Conservation (phyloP, 2,888 invertebrate genomes). For the Aphidius colemani region DNA sequence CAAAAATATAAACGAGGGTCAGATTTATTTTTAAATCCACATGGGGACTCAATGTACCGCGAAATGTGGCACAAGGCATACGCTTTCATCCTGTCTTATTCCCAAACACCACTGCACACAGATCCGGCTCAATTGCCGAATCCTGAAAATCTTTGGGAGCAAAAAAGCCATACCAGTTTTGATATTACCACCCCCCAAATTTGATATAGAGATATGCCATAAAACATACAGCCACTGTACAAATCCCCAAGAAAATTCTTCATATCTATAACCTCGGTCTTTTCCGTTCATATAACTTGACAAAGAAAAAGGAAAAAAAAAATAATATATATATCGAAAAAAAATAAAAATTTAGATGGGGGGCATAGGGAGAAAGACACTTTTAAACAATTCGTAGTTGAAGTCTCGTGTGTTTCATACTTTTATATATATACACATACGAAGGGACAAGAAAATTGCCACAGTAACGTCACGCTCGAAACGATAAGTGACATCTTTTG, state of each 20-base stretch:
- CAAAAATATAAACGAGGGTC: too few relatives aligned
- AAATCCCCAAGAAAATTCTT: conserved; percentile 49
- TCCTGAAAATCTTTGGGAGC: conserved; percentile 27
- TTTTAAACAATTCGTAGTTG: conserved; percentile 39
- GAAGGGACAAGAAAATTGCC: conserved; percentile 34
- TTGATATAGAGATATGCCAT: conserved; percentile 44
- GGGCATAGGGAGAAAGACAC: conserved; percentile 22
- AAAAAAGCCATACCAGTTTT: conserved; percentile 23
- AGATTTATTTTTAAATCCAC: conserved; percentile 51
- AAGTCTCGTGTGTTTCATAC: conserved; percentile 10
- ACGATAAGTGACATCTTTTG: conserved; percentile 27
- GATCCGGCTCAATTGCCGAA: conserved; percentile 23
- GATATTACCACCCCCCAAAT: conserved; percentile 29
- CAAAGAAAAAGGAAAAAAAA: conserved; percentile 15
- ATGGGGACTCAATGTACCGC: conserved; percentile 52
- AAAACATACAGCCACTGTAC: conserved; percentile 41
- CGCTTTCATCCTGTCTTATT: conserved; percentile 13
- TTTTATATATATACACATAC: conserved; percentile 17
- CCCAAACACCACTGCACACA: conserved; percentile 13
- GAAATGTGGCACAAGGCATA: conserved; percentile 45
- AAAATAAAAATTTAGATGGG: conserved; percentile 1
- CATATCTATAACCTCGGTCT: conserved; percentile 47
- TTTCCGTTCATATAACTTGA: conserved; percentile 25
- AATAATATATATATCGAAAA: not conserved
- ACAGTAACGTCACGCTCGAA: conserved; percentile 27